Evolutionary conservation across 2,113 vertebrate species (phyloP).

Genomic region (Haemorhous mexicanus): DNA sequence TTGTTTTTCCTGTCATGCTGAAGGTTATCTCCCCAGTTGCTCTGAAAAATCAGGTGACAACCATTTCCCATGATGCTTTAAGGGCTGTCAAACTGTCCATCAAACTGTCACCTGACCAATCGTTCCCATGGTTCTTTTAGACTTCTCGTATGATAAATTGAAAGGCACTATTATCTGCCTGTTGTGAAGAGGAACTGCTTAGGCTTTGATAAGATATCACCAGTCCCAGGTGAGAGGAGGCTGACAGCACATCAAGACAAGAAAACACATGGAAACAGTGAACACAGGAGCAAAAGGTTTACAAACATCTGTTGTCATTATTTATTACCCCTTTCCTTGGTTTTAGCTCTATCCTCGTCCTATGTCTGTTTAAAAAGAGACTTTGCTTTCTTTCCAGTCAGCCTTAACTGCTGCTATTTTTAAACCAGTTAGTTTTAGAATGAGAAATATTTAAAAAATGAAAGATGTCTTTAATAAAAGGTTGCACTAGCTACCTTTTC

Average conservation of each 20-base stretch:
- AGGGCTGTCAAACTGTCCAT: constrained; percentile 96
- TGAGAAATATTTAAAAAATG: constrained; percentile 44
- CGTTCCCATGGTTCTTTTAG: constrained; percentile 89
- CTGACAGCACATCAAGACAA: constrained; percentile 90
- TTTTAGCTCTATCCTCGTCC: constrained; percentile 66
- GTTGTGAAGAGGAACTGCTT: constrained; percentile 89
- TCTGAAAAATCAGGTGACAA: constrained; percentile 95
- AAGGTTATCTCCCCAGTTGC: constrained; percentile 95
- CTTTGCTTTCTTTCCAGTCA: constrained; percentile 45
- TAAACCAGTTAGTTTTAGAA: not conserved
- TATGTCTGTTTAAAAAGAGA: constrained; percentile 58
- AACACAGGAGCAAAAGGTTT: constrained; percentile 76
- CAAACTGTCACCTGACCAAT: constrained; percentile 91
- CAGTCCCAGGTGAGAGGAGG: constrained; percentile 94
- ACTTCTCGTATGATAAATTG: constrained; percentile 84
- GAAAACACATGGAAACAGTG: constrained; percentile 84
- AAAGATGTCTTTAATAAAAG: constrained; percentile 52
- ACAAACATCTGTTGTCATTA: constrained; percentile 82
- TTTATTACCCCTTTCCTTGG: constrained; percentile 72
- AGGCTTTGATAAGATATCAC: constrained; percentile 99
- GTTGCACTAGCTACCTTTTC: constrained; percentile 42
- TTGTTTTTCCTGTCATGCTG: constrained; percentile 90
- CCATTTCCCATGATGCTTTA: constrained; percentile 96
- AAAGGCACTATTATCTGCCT: constrained; percentile 89
- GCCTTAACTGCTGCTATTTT: constrained; percentile 50